phyloP scores from a whole-genome alignment of 2,888 invertebrate genomes.

The Calephelis perditalis region DNA sequence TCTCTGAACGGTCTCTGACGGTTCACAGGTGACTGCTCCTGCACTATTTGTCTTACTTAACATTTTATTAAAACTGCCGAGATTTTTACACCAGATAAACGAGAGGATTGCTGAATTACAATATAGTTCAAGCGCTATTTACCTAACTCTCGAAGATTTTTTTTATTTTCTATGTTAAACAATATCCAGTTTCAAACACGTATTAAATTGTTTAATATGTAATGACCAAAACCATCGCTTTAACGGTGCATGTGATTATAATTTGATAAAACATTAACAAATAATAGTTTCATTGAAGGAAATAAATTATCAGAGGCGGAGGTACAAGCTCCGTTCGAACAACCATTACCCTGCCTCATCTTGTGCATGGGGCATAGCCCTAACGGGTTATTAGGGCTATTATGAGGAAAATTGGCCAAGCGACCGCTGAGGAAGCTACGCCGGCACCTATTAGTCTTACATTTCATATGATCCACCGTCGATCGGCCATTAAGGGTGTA shows the following conservation, averaged over 20 bases:
- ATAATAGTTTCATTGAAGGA: constrained; percentile 47
- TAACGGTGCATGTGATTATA: too few relatives aligned
- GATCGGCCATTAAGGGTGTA: constrained; percentile 69
- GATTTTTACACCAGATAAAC: background rate
- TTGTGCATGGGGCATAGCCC: constrained; percentile 56
- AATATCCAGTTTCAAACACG: too few relatives aligned
- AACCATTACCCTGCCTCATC: constrained; percentile 60
- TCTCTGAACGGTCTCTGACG: background rate
- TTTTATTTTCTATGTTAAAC: too few relatives aligned
- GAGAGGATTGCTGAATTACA: too few relatives aligned
- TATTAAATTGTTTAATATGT: too few relatives aligned
- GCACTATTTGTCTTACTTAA: constrained; percentile 5
- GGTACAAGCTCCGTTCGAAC: constrained; percentile 41
- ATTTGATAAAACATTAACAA: background rate
- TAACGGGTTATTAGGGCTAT: constrained; percentile 74
- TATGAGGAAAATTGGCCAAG: constrained; percentile 69
- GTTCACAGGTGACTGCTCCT: background rate
- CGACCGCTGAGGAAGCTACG: constrained; percentile 76
- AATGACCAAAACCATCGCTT: too few relatives aligned
- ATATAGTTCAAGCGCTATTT: too few relatives aligned
- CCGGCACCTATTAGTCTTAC: constrained; percentile 73
- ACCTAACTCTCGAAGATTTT: too few relatives aligned
- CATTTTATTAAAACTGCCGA: background rate
- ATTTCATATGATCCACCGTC: constrained; percentile 69
- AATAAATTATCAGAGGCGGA: constrained; percentile 39